Percentiles rank a stretch among this genome's conserved stretches.
phyloP scores from a whole-genome alignment of 2,888 invertebrate genomes.

The Mycalesis mineus region DNA sequence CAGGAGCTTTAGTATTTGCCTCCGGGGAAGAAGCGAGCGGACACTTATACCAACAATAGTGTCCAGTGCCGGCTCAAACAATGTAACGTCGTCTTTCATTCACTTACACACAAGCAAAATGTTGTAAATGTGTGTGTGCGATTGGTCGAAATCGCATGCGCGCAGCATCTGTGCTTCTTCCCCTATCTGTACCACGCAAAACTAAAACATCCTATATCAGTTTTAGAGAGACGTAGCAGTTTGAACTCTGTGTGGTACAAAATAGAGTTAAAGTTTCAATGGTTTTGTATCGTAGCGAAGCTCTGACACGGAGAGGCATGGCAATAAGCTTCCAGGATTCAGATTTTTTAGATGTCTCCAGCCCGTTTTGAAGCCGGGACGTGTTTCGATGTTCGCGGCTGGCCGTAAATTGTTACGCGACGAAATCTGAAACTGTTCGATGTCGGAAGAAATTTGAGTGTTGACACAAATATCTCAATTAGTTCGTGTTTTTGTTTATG shows the following conservation, averaged over 20 bases:
- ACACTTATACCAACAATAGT: constrained; percentile 64
- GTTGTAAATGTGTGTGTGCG: constrained; percentile 36
- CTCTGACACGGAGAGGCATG: constrained; percentile 55
- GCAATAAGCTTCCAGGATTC: constrained; percentile 71
- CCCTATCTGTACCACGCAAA: constrained; percentile 46
- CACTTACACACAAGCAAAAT: constrained; percentile 40
- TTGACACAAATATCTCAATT: constrained; percentile 33
- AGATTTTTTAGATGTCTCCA: constrained; percentile 71
- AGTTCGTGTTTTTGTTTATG: constrained; percentile 39
- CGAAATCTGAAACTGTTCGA: constrained; percentile 37
- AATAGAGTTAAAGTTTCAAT: constrained; percentile 32
- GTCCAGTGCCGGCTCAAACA: constrained; percentile 59
- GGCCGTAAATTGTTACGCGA: constrained; percentile 48
- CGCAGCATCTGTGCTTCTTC: constrained; percentile 72
- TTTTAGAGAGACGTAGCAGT: constrained; percentile 14
- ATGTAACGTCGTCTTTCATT: constrained; percentile 44
- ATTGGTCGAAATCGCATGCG: constrained; percentile 62
- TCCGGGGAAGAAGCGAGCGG: constrained; percentile 30
- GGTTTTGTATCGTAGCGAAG: constrained; percentile 31
- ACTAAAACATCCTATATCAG: constrained; percentile 33
- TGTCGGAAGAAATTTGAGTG: constrained; percentile 33
- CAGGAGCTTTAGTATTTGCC: constrained; percentile 31
- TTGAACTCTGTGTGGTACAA: constrained; percentile 15
- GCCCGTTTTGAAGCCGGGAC: constrained; percentile 58
- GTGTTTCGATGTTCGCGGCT: constrained; percentile 40